A percentile compares a stretch with the other conserved stretches of the same genome.
phyloP scores from a whole-genome alignment of 2,113 vertebrate genomes.

The Mus spicilegus region DNA sequence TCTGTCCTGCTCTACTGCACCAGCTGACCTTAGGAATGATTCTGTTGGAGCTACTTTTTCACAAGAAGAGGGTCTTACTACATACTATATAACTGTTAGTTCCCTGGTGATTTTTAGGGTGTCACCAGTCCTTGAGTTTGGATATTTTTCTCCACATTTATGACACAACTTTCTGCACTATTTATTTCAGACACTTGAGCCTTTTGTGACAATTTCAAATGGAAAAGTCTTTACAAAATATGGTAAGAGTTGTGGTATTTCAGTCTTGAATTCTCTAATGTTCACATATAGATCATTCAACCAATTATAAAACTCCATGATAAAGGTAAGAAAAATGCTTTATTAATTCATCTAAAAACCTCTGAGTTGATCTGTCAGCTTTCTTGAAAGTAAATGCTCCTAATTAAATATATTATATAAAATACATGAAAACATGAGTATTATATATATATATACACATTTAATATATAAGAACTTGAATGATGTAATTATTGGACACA shows the following conservation, averaged over 20 bases:
- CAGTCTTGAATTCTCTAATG: conserved; percentile 2
- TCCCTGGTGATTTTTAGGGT: not conserved
- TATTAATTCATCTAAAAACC: conserved; percentile 35
- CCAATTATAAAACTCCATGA: not conserved
- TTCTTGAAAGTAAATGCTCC: conserved; percentile 20
- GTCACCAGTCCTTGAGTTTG: not conserved
- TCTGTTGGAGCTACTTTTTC: not conserved
- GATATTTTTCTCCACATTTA: not conserved
- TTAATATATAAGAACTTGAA: conserved; percentile 36
- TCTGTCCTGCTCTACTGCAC: not conserved
- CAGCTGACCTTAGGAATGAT: not conserved
- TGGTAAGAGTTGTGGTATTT: not conserved
- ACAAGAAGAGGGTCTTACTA: not conserved
- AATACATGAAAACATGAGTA: not conserved
- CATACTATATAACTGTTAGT: not conserved
- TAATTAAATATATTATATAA: not conserved
- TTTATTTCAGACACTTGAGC: conserved; percentile 21
- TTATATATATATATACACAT: not conserved
- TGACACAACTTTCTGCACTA: not conserved
- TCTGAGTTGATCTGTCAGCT: not conserved
- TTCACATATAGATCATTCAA: not conserved
- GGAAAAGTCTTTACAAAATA: not conserved
- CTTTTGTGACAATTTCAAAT: not conserved
- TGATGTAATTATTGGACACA: not conserved
- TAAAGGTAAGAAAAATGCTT: not conserved